phyloP scores from a whole-genome alignment of 1,140 invertebrate species.

The Pseudomyrmex pallidus region DNA sequence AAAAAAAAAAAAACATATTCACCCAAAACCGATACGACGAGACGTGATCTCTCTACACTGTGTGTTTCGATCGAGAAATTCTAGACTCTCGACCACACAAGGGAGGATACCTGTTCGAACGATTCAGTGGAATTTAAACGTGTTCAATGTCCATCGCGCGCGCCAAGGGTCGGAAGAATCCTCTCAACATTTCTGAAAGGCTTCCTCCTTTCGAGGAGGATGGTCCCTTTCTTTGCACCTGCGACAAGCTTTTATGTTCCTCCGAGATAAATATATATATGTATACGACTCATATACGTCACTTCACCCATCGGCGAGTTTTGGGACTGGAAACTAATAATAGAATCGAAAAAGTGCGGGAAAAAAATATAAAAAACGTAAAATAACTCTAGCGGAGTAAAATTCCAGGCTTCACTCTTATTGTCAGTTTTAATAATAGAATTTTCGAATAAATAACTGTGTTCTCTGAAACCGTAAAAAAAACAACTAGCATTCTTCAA shows the following conservation, averaged over 20 bases:
- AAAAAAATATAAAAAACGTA: slow-evolving; percentile 9
- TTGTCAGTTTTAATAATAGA: not conserved
- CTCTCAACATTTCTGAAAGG: slow-evolving; percentile 21
- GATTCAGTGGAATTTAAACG: slow-evolving; percentile 49
- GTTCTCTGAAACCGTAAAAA: no score
- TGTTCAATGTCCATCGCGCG: slow-evolving; percentile 12
- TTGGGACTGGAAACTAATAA: not conserved
- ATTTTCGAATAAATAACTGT: not conserved
- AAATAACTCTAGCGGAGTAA: no score
- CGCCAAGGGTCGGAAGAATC: slow-evolving; percentile 12
- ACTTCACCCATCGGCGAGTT: slow-evolving; percentile 27
- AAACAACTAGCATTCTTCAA: not conserved
- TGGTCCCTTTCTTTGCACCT: slow-evolving; percentile 43
- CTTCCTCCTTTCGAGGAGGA: slow-evolving; percentile 10
- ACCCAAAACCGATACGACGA: not conserved
- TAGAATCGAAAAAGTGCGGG: not conserved
- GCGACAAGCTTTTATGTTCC: not conserved
- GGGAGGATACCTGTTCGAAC: slow-evolving; percentile 27
- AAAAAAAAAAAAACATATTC: no score
- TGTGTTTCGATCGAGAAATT: slow-evolving; percentile 43
- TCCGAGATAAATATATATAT: slow-evolving; percentile 24
- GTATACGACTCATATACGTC: not conserved
- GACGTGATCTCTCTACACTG: slow-evolving; percentile 9
- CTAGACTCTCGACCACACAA: slow-evolving; percentile 1
- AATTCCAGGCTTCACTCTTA: no score